Evolutionary conservation across 92 coral and sea anemone genomes (phyloP), one percentile per base, ranked within the genome.

Genomic region (Siderastrea siderea): DNA sequence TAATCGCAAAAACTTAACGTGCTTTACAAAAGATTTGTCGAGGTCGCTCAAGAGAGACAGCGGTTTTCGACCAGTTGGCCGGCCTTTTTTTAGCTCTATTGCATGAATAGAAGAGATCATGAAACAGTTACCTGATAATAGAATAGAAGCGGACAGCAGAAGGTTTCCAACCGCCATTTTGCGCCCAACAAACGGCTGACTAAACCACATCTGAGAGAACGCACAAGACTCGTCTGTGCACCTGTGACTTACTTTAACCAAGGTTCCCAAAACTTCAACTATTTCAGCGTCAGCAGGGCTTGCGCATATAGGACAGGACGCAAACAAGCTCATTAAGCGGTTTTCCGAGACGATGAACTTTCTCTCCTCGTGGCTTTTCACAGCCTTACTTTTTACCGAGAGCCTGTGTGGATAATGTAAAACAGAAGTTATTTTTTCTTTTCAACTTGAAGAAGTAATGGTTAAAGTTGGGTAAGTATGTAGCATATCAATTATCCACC

Each of bases 241-340:
- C 53, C 77, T 6, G 58, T 44, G 77, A 47, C 19, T n/a, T 15
- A 43, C 16, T 71, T 45, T 47, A 15, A 71, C 53, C 77, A 71
- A 3, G 43, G 77, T 71, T 16, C 55, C 77, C 53, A 71, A 53
- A 0, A 68, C 74, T 15, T 68, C 51, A 43, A 43, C 16, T 47
- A 68, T 47, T 10, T 68, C 74, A 43, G 74, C 74, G 48, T 68
- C 74, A 43, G 74, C 74, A 68, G 74, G 74, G 51, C 74, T 68
- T 43, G 74, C 74, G 16, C 74, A 68, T 15, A 68, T 47, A 6
- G 74, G 74, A 47, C 74, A 68, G 74, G 74, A 17, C 11, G 13
- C 74, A 47, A 68, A 68, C 16, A 68, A 12, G 74, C 74, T 43
- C 74, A 68, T 68, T 43, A 68, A 1, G 74, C 46, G 16, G 51